These are phyloP conservation scores for Xyrichtys novacula DNA, from an alignment of 2,797 vertebrate species.

Conservation along the genomic window DNA sequence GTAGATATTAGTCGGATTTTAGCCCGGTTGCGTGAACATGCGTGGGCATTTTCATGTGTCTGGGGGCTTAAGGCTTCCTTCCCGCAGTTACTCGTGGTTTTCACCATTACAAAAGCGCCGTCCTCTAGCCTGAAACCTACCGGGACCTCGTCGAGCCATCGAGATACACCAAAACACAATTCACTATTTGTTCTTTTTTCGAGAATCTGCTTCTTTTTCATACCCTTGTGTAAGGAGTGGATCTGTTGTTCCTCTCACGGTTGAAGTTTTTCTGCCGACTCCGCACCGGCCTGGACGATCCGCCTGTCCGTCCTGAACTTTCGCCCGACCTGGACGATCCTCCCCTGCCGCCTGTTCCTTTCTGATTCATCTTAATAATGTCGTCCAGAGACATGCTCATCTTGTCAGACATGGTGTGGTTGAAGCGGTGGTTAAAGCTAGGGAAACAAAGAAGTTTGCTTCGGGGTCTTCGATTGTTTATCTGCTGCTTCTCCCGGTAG, in stretches of 20 bases:
- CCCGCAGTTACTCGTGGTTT: no score
- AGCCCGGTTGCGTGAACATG: not conserved
- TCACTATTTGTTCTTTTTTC: no score
- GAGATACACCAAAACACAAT: not conserved
- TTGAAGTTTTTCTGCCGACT: conserved; percentile 76
- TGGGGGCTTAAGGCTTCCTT: no score
- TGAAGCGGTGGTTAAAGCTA: accelerated
- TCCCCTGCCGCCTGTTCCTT: conserved; percentile 72
- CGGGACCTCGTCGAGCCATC: not conserved
- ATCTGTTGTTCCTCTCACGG: conserved; percentile 84
- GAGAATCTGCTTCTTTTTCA: conserved; percentile 31
- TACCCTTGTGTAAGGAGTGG: conserved; percentile 92
- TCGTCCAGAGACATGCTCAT: conserved; percentile 96
- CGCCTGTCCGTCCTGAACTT: conserved; percentile 84
- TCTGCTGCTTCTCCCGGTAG: conserved; percentile 36
- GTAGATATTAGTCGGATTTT: not conserved
- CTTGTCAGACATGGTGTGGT: conserved; percentile 87
- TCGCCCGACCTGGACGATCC: conserved; percentile 73
- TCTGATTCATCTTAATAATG: conserved; percentile 92
- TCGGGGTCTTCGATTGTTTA: not conserved
- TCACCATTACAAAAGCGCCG: no score
- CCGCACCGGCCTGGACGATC: conserved; percentile 76
- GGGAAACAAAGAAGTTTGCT: conserved; percentile 53
- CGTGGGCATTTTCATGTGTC: not conserved
- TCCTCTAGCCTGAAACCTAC: not conserved